These are phyloP conservation scores for Oreotragus oreotragus DNA, from an alignment of 2,113 vertebrate species.

Conservation along the genomic window DNA sequence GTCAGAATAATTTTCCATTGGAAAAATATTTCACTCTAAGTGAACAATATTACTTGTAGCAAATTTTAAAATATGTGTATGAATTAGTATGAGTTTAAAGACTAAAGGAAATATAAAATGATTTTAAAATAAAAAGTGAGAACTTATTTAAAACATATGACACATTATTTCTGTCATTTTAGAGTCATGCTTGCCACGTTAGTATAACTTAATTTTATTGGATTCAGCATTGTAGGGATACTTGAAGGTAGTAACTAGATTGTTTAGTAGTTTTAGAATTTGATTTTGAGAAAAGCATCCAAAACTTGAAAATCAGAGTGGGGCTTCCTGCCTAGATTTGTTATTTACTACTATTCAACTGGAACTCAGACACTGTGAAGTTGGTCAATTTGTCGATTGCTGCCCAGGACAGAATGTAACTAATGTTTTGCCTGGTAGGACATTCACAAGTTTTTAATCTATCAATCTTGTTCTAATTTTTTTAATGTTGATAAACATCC, in stretches of 20 bases:
- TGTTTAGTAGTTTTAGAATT: background rate
- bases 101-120: background rate
- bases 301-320: background rate
- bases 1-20: background rate
- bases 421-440: background rate
- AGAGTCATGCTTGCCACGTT: background rate
- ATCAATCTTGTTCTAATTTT: background rate
- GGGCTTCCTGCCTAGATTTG: background rate
- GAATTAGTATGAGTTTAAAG: background rate
- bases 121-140: background rate
- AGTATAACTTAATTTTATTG: background rate
- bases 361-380: background rate
- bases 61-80: background rate
- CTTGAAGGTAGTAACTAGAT: background rate
- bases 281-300: background rate
- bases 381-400: background rate
- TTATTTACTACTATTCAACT: background rate
- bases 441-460: background rate
- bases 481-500: background rate
- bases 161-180: background rate
- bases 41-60: background rate
- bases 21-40: background rate
- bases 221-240: background rate
- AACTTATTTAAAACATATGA: background rate
- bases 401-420: background rate